Percentiles rank a stretch among this genome's conserved stretches.
Evolutionary conservation across 2,113 vertebrate species (phyloP).

Genomic region (Serilophus lunatus): DNA sequence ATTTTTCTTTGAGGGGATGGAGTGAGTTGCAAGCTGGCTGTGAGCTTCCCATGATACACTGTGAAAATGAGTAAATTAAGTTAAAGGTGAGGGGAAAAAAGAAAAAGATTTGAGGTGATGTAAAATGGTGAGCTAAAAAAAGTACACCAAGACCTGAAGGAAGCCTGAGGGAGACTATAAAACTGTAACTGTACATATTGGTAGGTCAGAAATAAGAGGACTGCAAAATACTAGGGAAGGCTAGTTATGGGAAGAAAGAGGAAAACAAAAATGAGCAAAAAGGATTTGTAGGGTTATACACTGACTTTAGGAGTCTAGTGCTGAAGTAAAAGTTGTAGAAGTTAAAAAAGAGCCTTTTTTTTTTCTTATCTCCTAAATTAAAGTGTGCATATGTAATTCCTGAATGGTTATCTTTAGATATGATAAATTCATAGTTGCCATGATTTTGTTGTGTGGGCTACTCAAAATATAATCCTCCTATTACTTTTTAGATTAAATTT

Average conservation of each 20-base stretch:
- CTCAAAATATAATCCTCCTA: background rate
- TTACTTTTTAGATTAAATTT: background rate
- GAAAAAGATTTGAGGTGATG: background rate
- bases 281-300: accelerated
- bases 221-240: background rate
- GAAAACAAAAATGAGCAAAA: background rate
- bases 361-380: accelerated
- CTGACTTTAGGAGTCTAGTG: background rate
- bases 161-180: background rate
- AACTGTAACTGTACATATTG: background rate
- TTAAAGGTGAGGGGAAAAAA: background rate
- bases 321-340: background rate
- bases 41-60: background rate
- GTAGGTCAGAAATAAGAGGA: background rate
- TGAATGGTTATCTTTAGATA: background rate
- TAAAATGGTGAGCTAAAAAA: background rate
- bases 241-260: background rate
- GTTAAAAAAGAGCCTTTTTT: background rate
- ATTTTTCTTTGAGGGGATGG: background rate
- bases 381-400: background rate
- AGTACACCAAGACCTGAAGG: background rate
- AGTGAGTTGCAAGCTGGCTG: background rate
- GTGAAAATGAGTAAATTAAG: background rate
- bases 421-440: background rate
- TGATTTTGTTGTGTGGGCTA: background rate